Percentiles rank a stretch among this genome's conserved stretches.
phyloP scores from a whole-genome alignment of 2,797 vertebrate genomes.

The Pseudochromis fuscus region DNA sequence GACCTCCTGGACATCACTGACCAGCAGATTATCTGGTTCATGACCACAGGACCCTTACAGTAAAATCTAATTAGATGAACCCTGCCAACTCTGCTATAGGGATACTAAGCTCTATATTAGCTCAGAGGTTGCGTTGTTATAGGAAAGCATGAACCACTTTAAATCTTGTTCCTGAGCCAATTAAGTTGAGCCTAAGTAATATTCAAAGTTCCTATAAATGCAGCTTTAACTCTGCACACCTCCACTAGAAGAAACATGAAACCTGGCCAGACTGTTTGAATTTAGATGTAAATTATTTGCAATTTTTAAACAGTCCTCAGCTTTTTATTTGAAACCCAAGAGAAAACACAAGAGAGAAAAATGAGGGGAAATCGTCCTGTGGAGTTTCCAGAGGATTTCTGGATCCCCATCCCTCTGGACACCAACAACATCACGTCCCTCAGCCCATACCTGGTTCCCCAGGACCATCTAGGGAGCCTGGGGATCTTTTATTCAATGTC shows the following conservation, averaged over 20 bases:
- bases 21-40: conserved; percentile 30
- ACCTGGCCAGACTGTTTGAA: too few relatives aligned
- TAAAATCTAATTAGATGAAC: conserved; percentile 37
- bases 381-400: conserved; percentile 85
- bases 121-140: conserved; percentile 24
- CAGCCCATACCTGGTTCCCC: conserved; percentile 87
- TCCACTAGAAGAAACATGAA: background rate
- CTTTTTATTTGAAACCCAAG: too few relatives aligned
- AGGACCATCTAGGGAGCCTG: conserved; percentile 83
- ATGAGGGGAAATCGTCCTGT: conserved; percentile 60
- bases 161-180: conserved; percentile 68
- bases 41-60: conserved; percentile 6
- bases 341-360: conserved; percentile 52
- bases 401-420: conserved; percentile 83
- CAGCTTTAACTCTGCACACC: background rate
- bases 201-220: conserved; percentile 76
- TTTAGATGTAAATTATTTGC: too few relatives aligned
- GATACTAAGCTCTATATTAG: conserved; percentile 48
- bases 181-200: conserved; percentile 60
- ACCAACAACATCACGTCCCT: conserved; percentile 80
- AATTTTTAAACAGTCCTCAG: too few relatives aligned
- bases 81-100: conserved; percentile 19
- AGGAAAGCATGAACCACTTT: conserved; percentile 49
- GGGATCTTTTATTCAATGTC: conserved; percentile 81
- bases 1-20: background rate